Base-by-base conservation (phyloP, 1,140 invertebrate species). In the Homalodisca vitripennis region DNA sequence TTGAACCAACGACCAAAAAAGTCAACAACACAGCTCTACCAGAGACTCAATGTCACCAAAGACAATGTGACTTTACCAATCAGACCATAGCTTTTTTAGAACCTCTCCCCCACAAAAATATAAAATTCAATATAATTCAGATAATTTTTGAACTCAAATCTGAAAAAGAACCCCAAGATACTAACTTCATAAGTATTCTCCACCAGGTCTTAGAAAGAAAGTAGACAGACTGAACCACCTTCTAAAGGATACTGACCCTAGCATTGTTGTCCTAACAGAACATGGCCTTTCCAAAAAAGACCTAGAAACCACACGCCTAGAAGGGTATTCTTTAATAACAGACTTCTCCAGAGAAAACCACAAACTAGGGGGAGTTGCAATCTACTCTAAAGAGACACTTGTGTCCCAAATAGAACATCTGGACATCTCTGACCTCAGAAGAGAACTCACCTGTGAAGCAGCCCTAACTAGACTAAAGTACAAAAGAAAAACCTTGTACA, bases 321-420 rank as follows among this genome's bases (percentile, higher is more conserved):
- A 14, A 22, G 48, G 64, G 6, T 66, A 47, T 26, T 57, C 3
- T 51, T 51, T 41, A 46, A 17, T 66, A 14, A 67, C 29, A 12
- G 41, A 47, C 22, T 47, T 26, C 26, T 12, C 17, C 31, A 26
- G 48, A 51, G 48, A 47, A 41, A 67, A 20, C 24, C 66, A 48
- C 46, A 29, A 20, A 29, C 22, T 26, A 47, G 64, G 24, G 3
- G 27, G 48, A 6, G 48, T 53, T 22, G 48, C 48, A 6, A 22
- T 53, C 48, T 53, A 53, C 20, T 12, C 12, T 22, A 22, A 53
- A 14, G 48, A 53, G 6, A 22, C 12, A 53, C 12, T 22, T 12
- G 48, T 14, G 6, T 3, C 6, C 6, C 6, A 22, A 12, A 14
- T 22, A 14, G 48, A 53, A 6, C 12, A 6, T 6, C 6, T 53